Percentiles rank a stretch among this genome's conserved stretches.
Conservation (phyloP, 1,140 invertebrate species). For the Drosophila melanogaster region Release_6_plus_ISO1_MT NT_033779.5:19366001-19366500, state of each 20-base stretch:
- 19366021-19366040: neutral
- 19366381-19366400: slow-evolving; percentile 32
- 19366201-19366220: neutral
- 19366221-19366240: slow-evolving; percentile 13
- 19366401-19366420: slow-evolving; percentile 47
- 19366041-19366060: neutral
- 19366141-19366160: slow-evolving; percentile 81
- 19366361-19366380: slow-evolving; percentile 32
- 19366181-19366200: slow-evolving; percentile 2
- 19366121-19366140: slow-evolving; percentile 64
- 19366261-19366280: slow-evolving; percentile 70
- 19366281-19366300: slow-evolving; percentile 74
- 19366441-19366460: slow-evolving; percentile 34
- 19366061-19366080: slow-evolving; percentile 29
- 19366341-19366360: slow-evolving; percentile 72
- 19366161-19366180: slow-evolving; percentile 59
- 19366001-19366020: slow-evolving; percentile 29
- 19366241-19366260: slow-evolving; percentile 71
- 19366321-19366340: slow-evolving; percentile 82
- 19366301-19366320: slow-evolving; percentile 66
- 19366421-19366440: slow-evolving; percentile 51
- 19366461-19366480: slow-evolving; percentile 24
- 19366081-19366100: slow-evolving; percentile 50
- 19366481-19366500: neutral
- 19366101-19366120: slow-evolving; percentile 44